Percentiles rank a stretch among this genome's conserved stretches.
These are phyloP conservation scores for Drosophila buzzatii DNA, from an alignment of 2,888 invertebrate species.

Conservation along the genomic window DNA sequence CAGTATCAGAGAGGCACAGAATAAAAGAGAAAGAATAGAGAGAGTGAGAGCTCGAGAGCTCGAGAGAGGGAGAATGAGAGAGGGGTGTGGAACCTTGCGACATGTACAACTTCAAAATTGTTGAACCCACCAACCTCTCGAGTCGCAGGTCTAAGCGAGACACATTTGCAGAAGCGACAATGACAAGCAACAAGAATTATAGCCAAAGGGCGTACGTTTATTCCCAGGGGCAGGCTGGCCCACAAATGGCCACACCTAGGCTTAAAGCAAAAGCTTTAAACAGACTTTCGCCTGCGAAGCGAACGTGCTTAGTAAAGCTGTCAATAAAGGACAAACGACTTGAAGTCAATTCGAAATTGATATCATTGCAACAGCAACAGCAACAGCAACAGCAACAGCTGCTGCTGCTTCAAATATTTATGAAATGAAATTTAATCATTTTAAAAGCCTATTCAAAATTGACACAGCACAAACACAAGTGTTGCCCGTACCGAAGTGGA, in stretches of 20 bases:
- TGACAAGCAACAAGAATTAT: constrained; percentile 66
- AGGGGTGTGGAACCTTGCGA: neutral
- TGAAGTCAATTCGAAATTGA: constrained; percentile 49
- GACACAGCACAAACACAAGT: constrained; percentile 64
- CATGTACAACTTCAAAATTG: constrained; percentile 65
- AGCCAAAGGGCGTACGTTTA: constrained; percentile 46
- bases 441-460: constrained; percentile 70
- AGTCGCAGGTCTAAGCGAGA: constrained; percentile 42
- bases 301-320: constrained; percentile 39
- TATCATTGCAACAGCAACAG: constrained; percentile 31
- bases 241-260: constrained; percentile 7
- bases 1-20: constrained; percentile 28
- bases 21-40: neutral
- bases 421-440: constrained; percentile 76
- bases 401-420: constrained; percentile 47
- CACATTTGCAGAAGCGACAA: constrained; percentile 54
- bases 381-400: constrained; percentile 15
- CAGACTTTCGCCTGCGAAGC: constrained; percentile 2
- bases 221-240: constrained; percentile 18
- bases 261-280: constrained; percentile 35
- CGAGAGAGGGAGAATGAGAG: neutral
- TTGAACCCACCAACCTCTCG: constrained; percentile 60
- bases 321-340: constrained; percentile 39
- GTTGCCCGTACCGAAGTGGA: constrained; percentile 29
- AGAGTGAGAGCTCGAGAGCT: neutral